phyloP scores from a whole-genome alignment of 2,888 invertebrate species.

The Dendrolimus pini region DNA sequence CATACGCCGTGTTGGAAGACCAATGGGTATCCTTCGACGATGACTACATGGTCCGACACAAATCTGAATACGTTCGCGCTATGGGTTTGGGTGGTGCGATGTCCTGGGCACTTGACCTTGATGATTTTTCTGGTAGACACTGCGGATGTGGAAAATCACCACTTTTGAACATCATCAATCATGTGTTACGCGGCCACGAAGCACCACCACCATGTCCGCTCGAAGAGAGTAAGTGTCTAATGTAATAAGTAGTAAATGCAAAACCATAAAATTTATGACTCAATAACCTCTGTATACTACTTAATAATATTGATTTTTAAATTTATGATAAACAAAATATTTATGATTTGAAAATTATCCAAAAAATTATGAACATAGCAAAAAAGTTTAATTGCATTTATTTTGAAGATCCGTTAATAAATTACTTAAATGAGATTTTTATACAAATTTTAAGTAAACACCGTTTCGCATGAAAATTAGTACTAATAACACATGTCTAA shows the following conservation, averaged over 20 bases:
- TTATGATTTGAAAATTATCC: too few species aligned
- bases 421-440: too few species aligned
- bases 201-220: conserved; percentile 74
- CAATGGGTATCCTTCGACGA: conserved; percentile 98
- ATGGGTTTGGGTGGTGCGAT: conserved; percentile 90
- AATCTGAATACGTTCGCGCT: conserved; percentile 87
- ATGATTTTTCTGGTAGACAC: conserved; percentile 86
- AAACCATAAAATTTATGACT: too few species aligned
- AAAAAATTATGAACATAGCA: too few species aligned
- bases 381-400: too few species aligned
- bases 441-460: too few species aligned
- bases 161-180: conserved; percentile 86
- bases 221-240: conserved; percentile 49
- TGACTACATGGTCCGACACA: conserved; percentile 87
- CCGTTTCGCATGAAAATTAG: too few species aligned
- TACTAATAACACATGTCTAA: too few species aligned
- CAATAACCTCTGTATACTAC: too few species aligned
- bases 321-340: too few species aligned
- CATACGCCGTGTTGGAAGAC: conserved; percentile 88
- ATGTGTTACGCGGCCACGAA: conserved; percentile 83
- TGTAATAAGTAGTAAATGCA: background rate
- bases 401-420: too few species aligned
- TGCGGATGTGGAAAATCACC: conserved; percentile 91
- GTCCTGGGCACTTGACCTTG: conserved; percentile 93
- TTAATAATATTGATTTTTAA: too few species aligned